Percentiles rank a stretch among this genome's conserved stretches.
These are phyloP conservation scores for Siniperca undulata DNA, from an alignment of 2,797 vertebrate genomes.

Conservation along the genomic window DNA sequence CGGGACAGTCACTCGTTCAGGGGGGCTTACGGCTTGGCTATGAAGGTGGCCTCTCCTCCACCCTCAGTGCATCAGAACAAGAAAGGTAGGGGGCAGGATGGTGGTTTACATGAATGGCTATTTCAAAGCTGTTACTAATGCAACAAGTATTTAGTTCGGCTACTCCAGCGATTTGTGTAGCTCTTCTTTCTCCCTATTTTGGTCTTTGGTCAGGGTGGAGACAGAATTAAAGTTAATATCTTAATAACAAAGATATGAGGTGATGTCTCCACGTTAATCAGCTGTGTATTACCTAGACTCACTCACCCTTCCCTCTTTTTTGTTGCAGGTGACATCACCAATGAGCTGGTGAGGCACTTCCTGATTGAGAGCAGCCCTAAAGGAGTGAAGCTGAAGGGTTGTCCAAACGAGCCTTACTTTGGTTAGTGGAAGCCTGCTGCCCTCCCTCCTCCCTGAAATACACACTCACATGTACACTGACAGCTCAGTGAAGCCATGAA, in stretches of 20 bases:
- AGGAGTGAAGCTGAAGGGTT: slow-evolving; percentile 98
- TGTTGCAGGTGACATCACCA: slow-evolving; percentile 89
- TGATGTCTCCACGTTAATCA: slow-evolving; percentile 44
- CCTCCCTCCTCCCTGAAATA: neutral
- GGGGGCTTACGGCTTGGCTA: slow-evolving; percentile 96
- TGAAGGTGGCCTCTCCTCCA: slow-evolving; percentile 97
- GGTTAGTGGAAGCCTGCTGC: slow-evolving; percentile 86
- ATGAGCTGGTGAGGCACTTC: slow-evolving; percentile 97
- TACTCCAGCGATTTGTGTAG: neutral
- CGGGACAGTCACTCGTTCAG: slow-evolving; percentile 98
- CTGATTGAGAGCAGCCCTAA: slow-evolving; percentile 97
- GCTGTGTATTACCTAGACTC: neutral
- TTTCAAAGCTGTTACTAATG: slow-evolving; percentile 6
- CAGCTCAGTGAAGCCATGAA: neutral
- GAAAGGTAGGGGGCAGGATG: slow-evolving; percentile 88
- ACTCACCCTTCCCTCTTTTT: slow-evolving; percentile 7
- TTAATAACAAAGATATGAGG: slow-evolving; percentile 44
- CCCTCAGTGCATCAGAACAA: slow-evolving; percentile 93
- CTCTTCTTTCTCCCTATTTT: slow-evolving; percentile 10
- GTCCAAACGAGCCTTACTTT: slow-evolving; percentile 97
- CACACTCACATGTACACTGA: neutral
- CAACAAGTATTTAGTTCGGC: slow-evolving; percentile 10
- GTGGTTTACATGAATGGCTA: neutral
- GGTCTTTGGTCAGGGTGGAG: slow-evolving; percentile 5
- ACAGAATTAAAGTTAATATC: slow-evolving; percentile 19